Conservation (phyloP, 2,888 invertebrate species). For the Leuctra nigra region DNA sequence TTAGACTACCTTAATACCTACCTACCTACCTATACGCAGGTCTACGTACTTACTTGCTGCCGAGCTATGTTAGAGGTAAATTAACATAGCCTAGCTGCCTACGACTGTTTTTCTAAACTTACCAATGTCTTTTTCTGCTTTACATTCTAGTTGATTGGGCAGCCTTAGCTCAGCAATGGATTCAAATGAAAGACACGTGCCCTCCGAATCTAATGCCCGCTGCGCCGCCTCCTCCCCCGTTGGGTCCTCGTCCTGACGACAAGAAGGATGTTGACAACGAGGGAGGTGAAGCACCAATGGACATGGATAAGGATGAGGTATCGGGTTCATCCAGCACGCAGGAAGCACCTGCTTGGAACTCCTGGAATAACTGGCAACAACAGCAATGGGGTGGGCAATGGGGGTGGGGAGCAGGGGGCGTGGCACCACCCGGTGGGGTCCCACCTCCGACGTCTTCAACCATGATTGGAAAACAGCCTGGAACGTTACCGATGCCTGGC, state of each 20-base stretch:
- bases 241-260: slow-evolving; percentile 27
- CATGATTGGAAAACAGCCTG: background rate
- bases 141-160: slow-evolving; percentile 82
- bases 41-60: too few species aligned
- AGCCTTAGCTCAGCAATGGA: slow-evolving; percentile 94
- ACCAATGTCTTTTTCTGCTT: background rate
- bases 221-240: slow-evolving; percentile 51
- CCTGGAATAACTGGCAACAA: slow-evolving; percentile 33
- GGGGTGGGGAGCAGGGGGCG: slow-evolving; percentile 30
- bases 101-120: background rate
- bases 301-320: slow-evolving; percentile 63
- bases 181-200: slow-evolving; percentile 81
- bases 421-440: background rate
- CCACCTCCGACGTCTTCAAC: slow-evolving; percentile 10
- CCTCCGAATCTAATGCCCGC: slow-evolving; percentile 49
- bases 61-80: too few species aligned
- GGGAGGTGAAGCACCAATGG: slow-evolving; percentile 84
- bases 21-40: too few species aligned
- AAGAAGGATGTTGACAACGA: slow-evolving; percentile 46
- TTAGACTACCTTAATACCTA: too few species aligned
- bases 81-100: background rate
- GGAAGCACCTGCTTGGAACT: slow-evolving; percentile 30
- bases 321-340: slow-evolving; percentile 30
- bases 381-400: slow-evolving; percentile 32
- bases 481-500: background rate